A percentile compares a stretch with the other conserved stretches of the same genome.
Evolutionary conservation across 2,113 vertebrate genomes (phyloP).

Genomic region (Nanger granti): DNA sequence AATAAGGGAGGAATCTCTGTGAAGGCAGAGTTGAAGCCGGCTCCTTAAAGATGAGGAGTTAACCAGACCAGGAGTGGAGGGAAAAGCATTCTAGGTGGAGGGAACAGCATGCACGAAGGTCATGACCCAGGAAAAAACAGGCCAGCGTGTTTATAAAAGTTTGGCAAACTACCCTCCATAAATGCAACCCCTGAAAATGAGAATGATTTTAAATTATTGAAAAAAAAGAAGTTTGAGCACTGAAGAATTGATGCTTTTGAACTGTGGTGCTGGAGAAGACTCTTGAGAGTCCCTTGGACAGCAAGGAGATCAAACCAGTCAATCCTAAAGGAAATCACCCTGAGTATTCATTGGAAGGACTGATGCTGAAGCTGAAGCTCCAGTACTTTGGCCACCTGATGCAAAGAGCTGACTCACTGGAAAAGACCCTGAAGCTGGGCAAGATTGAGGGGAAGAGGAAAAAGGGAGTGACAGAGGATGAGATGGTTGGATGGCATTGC

Average conservation of each 20-base stretch:
- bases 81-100: background rate
- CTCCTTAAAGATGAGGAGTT: background rate
- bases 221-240: background rate
- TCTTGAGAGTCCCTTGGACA: background rate
- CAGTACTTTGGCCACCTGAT: background rate
- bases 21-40: background rate
- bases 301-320: background rate
- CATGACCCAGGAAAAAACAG: background rate
- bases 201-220: background rate
- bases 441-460: background rate
- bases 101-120: background rate
- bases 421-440: background rate
- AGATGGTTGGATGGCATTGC: background rate
- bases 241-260: background rate
- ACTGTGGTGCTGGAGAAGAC: background rate
- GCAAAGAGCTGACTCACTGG: background rate
- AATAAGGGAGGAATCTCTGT: background rate
- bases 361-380: background rate
- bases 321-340: background rate
- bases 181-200: background rate
- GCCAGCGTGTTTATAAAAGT: background rate
- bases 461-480: background rate
- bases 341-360: background rate
- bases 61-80: background rate
- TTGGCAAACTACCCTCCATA: fast-evolving